Evolutionary conservation across 2,888 invertebrate species (phyloP).

Genomic region (Pyralis farinalis): DNA sequence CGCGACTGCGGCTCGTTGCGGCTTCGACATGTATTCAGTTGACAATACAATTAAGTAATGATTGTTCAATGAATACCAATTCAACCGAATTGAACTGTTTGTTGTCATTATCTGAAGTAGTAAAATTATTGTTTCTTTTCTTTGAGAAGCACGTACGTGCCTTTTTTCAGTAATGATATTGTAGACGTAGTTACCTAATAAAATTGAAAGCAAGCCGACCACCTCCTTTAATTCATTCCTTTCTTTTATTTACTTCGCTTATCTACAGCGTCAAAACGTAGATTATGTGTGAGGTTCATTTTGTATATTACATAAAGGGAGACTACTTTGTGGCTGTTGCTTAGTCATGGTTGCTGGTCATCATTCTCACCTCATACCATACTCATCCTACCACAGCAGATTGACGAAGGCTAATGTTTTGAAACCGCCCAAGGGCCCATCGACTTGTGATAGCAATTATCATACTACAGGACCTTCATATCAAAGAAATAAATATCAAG

Average conservation of each 20-base stretch:
- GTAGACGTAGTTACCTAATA: conserved; percentile 9
- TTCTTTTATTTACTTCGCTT: conserved; percentile 26
- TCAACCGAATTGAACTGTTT: conserved; percentile 20
- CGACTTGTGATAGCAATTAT: no score
- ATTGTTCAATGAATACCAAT: conserved; percentile 40
- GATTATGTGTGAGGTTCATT: no score
- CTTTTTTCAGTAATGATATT: background rate
- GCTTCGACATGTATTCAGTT: conserved; percentile 37
- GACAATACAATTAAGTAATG: conserved; percentile 49
- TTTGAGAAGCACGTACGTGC: background rate
- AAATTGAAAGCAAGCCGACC: conserved; percentile 17
- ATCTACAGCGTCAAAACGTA: conserved; percentile 26
- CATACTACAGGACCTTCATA: no score
- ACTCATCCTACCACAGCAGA: no score
- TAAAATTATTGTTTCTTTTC: background rate
- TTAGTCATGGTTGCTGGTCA: no score
- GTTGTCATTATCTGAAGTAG: background rate
- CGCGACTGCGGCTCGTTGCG: conserved; percentile 35
- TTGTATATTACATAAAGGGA: no score
- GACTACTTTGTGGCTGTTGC: no score
- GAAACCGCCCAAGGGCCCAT: no score
- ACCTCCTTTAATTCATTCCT: no score
- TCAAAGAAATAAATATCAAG: no score
- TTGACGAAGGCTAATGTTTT: no score
- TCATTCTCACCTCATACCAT: no score